These are phyloP conservation scores for Thinocorus orbignyianus DNA, from an alignment of 2,113 vertebrate species.

Conservation along the genomic window DNA sequence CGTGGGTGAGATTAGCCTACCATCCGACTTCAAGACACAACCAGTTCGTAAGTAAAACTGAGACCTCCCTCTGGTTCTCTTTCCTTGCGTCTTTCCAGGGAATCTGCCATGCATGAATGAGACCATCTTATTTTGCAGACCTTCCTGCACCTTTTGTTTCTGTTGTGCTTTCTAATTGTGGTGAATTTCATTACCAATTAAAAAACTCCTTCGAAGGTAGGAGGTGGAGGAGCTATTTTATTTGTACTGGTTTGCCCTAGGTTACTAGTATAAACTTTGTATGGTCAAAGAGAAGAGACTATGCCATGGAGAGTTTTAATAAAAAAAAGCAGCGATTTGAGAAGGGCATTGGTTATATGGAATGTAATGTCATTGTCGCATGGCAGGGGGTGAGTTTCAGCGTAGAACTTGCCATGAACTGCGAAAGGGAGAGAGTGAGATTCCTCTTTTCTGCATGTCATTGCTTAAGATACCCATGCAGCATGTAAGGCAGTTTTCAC, in stretches of 20 bases:
- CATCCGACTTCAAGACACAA: constrained; percentile 87
- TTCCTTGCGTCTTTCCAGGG: neutral
- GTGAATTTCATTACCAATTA: neutral
- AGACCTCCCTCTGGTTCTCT: neutral
- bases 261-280: neutral
- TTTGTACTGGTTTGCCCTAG: neutral
- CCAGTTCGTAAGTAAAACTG: constrained; percentile 92
- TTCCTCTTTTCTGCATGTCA: neutral
- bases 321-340: neutral
- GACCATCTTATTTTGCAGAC: neutral
- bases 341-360: neutral
- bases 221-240: neutral
- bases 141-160: neutral
- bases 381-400: neutral
- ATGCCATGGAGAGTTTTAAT: neutral
- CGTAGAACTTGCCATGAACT: neutral
- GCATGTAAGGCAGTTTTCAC: neutral
- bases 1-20: constrained; percentile 84
- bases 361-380: neutral
- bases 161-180: neutral
- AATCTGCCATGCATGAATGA: neutral
- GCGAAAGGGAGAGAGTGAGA: neutral
- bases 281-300: neutral
- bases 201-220: neutral
- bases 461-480: neutral